phyloP scores from a whole-genome alignment of 2,113 vertebrate species.

The Urocolius indicus region DNA sequence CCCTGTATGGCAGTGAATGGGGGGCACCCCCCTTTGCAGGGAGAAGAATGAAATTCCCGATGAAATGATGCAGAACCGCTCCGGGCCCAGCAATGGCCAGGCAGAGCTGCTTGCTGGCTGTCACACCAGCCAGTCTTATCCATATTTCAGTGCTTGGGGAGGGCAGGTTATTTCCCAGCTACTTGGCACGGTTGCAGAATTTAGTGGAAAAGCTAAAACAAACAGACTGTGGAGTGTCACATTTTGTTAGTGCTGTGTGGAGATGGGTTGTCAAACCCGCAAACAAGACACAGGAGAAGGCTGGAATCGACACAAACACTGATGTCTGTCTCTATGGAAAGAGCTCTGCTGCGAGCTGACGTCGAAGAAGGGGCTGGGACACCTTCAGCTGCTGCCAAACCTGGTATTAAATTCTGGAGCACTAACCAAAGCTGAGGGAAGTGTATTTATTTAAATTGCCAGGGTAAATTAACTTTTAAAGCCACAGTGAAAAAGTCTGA shows the following conservation, averaged over 20 bases:
- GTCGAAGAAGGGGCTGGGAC: neutral
- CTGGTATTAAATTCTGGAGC: neutral
- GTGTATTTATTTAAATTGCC: conserved; percentile 61
- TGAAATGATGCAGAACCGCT: neutral
- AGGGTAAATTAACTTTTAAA: conserved; percentile 72
- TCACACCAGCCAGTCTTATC: accelerated
- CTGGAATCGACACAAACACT: neutral
- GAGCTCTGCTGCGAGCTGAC: neutral
- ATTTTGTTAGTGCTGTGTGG: neutral
- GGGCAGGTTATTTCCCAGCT: neutral
- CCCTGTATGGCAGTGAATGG: neutral
- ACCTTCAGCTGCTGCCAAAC: neutral
- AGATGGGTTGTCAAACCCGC: neutral
- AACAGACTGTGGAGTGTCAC: conserved; percentile 4
- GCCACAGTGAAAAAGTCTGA: neutral
- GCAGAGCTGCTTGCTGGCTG: neutral
- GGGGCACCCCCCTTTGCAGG: neutral
- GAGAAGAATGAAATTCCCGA: neutral
- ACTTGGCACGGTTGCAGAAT: neutral
- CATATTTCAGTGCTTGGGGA: neutral
- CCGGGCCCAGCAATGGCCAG: accelerated
- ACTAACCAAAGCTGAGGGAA: neutral
- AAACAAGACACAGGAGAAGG: neutral
- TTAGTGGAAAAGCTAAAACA: conserved; percentile 24
- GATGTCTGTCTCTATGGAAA: neutral